Evolutionary conservation across 2,113 vertebrate genomes (phyloP), one percentile per base, ranked within the genome.

Genomic region (Anthoscopus minutus): DNA sequence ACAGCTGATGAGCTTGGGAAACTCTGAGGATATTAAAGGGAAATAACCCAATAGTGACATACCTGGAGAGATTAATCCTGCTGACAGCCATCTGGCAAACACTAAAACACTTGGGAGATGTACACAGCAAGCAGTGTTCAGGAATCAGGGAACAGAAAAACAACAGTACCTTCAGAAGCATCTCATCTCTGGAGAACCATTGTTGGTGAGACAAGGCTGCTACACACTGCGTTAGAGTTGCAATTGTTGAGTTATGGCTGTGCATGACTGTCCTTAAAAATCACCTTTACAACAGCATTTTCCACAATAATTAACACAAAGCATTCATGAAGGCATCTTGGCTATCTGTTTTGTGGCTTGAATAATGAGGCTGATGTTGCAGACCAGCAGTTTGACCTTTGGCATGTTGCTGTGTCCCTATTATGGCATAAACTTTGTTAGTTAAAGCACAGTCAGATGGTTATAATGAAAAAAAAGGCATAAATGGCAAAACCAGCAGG

Each of bases 81-180:
- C 37, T 9, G 7, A 50, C 33, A 57, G 31, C 84, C 66, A 23
- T 40, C 79, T 67, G 33, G 47, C 48, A 72, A 31, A 38, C 35
- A 35, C 4, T 21, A 48, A 13, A 67, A 87, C 53, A 72, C 5
- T 3, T 57, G 7, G 40, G 30, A 78, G 28, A 24, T 19, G 17
- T 19, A 17, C 11, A 50, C 2, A 11, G 16, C 2, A 6, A 91
- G n/a, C 37, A 51, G 10, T 10, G 14, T 33, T 38, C 0, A 0
- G 60, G 31, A 67, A 25, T 66, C 14, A 22, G 67, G 45, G 31
- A 33, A 66, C 15, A 35, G 14, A 60, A 37, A 30, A 73, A 31
- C 31, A 85, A 10, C 13, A 22, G 3, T 9, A 7, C 25, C 37
- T 76, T 44, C 40, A 67, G 66, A 88, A 91, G 33, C 11, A 58